A percentile compares a stretch with the other conserved stretches of the same genome.
Evolutionary conservation across 92 coral and sea anemone genomes (phyloP).

Genomic region (Bergia puertoricense): DNA sequence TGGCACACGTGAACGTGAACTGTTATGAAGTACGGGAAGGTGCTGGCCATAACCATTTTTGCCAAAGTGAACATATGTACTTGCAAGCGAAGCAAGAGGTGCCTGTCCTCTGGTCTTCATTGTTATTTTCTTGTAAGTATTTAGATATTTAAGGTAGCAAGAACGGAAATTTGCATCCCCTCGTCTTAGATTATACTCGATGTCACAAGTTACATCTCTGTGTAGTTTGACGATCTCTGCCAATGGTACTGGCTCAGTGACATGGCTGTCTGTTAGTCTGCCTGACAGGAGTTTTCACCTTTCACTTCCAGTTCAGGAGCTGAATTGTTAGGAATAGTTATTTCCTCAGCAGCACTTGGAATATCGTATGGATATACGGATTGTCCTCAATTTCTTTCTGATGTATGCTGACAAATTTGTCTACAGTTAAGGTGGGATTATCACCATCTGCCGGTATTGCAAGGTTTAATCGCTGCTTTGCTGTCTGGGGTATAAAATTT

Average conservation of each 20-base stretch:
- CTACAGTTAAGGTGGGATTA: constrained; percentile 28
- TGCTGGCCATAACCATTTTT: constrained; percentile 48
- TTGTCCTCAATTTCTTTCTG: constrained; percentile 53
- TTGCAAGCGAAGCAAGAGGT: constrained; percentile 65
- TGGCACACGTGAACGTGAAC: too few relatives aligned
- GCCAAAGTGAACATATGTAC: constrained; percentile 63
- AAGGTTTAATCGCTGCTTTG: constrained; percentile 55
- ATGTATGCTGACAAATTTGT: constrained; percentile 53
- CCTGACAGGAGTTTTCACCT: constrained; percentile 14
- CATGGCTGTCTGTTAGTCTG: not conserved
- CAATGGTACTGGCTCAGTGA: constrained; percentile 33
- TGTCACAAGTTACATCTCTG: constrained; percentile 57
- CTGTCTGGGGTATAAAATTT: constrained; percentile 55
- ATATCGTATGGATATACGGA: constrained; percentile 27
- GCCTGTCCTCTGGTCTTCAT: constrained; percentile 64
- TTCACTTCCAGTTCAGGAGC: not conserved
- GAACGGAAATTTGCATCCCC: constrained; percentile 54
- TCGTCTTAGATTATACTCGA: constrained; percentile 56
- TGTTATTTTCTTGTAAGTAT: constrained; percentile 51
- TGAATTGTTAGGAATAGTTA: too few relatives aligned
- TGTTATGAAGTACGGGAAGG: constrained; percentile 57
- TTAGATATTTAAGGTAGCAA: constrained; percentile 56
- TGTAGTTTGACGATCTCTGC: constrained; percentile 53
- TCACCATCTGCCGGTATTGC: constrained; percentile 57
- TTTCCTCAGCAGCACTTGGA: too few relatives aligned